These are phyloP conservation scores for Campylorhamphus procurvoides DNA, from an alignment of 2,113 vertebrate species.

Conservation along the genomic window DNA sequence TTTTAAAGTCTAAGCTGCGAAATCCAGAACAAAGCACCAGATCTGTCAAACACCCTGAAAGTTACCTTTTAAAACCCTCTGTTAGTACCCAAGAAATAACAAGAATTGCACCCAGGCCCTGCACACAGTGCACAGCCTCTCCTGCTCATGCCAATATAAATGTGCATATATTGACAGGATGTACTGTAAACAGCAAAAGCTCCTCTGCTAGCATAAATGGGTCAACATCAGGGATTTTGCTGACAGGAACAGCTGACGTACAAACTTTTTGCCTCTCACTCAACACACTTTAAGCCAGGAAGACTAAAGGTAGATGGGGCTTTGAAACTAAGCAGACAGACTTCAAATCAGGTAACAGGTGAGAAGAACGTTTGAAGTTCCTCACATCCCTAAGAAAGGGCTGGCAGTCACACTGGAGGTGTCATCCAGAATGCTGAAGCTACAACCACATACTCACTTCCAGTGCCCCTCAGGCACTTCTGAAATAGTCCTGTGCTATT, in stretches of 20 bases:
- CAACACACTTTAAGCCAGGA: background rate
- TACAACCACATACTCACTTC: background rate
- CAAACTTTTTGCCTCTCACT: background rate
- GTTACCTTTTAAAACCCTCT: background rate
- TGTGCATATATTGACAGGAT: background rate
- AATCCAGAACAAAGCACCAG: background rate
- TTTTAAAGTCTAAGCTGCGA: background rate
- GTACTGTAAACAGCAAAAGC: background rate
- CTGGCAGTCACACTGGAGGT: background rate
- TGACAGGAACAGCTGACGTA: background rate
- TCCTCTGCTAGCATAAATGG: background rate
- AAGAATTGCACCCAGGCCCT: background rate
- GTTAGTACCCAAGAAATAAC: background rate
- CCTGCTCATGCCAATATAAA: background rate
- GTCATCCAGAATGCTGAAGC: background rate
- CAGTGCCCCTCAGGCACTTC: background rate
- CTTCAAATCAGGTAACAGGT: background rate
- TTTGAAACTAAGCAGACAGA: background rate
- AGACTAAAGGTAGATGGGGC: background rate
- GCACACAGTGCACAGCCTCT: background rate
- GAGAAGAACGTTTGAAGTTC: fast-evolving
- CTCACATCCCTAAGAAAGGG: background rate
- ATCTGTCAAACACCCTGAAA: background rate
- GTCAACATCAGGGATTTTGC: background rate
- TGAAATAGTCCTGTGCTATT: background rate